phyloP scores from a whole-genome alignment of 2,888 invertebrate genomes.

The Acrocyrtus sp. region DNA sequence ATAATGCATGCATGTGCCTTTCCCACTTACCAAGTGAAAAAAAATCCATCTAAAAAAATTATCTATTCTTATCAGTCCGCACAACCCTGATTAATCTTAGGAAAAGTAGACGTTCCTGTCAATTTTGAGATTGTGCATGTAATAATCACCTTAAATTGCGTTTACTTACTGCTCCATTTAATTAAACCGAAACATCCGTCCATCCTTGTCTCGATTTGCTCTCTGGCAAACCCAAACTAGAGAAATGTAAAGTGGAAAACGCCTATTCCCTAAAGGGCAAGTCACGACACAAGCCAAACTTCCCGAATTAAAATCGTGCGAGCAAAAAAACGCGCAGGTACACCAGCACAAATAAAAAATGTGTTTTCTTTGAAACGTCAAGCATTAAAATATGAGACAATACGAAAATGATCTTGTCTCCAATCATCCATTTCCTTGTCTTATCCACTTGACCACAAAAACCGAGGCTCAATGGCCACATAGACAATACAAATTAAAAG shows the following conservation, averaged over 20 bases:
- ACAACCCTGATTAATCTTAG: neutral
- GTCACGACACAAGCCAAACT: constrained; percentile 59
- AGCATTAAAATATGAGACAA: neutral
- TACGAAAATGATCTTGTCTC: neutral
- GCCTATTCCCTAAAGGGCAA: constrained; percentile 63
- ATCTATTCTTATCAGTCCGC: neutral
- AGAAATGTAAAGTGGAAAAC: constrained; percentile 21
- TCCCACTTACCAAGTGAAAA: neutral
- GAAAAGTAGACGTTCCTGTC: neutral
- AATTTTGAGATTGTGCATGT: too few species aligned
- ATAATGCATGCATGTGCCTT: neutral
- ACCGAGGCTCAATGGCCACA: neutral
- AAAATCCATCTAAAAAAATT: neutral
- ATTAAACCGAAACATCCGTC: constrained; percentile 25
- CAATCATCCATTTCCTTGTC: neutral
- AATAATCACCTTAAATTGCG: too few species aligned
- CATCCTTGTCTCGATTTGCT: too few species aligned
- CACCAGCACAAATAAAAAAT: neutral
- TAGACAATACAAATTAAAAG: neutral
- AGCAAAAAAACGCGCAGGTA: neutral
- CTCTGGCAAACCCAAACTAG: too few species aligned
- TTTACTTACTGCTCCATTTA: too few species aligned
- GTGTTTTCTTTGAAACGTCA: neutral
- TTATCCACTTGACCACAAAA: neutral
- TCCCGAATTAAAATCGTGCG: constrained; percentile 6